Conservation (phyloP, 1,140 invertebrate species). For the Anthonomus grandis region DNA sequence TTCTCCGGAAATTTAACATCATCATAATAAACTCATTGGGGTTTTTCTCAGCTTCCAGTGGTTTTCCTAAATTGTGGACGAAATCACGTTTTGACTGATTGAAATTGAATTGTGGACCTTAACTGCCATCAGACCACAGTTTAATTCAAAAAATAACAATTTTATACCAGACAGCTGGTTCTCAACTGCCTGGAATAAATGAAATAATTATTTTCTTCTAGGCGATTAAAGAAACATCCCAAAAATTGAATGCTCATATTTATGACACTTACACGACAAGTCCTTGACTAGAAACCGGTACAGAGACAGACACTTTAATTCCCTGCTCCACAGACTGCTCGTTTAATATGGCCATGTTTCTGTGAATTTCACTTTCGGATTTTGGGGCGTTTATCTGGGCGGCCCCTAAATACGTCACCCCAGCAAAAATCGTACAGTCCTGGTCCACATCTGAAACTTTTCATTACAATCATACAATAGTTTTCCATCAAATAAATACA, state of each 20-base stretch:
- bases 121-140: no score
- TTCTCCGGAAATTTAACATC: neutral
- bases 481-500: no score
- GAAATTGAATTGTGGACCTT: no score
- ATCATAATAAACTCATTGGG: neutral
- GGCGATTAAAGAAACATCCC: no score
- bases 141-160: no score
- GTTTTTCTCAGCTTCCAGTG: neutral
- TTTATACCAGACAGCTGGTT: no score
- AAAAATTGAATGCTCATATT: no score
- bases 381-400: slow-evolving; percentile 90
- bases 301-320: slow-evolving; percentile 85
- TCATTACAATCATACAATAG: no score
- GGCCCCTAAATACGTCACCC: slow-evolving; percentile 91
- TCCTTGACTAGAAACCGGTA: slow-evolving; percentile 86
- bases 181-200: no score
- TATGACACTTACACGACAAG: slow-evolving; percentile 70
- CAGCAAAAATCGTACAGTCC: slow-evolving; percentile 88
- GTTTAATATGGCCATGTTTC: slow-evolving; percentile 89
- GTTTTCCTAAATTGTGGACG: slow-evolving; percentile 3
- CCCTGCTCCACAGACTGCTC: slow-evolving; percentile 70
- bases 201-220: no score
- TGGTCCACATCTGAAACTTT: slow-evolving; percentile 73
- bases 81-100: no score
- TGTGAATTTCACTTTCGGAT: slow-evolving; percentile 92